Percentiles rank a stretch among this genome's conserved stretches.
Evolutionary conservation across 1,140 invertebrate species (phyloP).

Genomic region (Bradynema listronoti): DNA sequence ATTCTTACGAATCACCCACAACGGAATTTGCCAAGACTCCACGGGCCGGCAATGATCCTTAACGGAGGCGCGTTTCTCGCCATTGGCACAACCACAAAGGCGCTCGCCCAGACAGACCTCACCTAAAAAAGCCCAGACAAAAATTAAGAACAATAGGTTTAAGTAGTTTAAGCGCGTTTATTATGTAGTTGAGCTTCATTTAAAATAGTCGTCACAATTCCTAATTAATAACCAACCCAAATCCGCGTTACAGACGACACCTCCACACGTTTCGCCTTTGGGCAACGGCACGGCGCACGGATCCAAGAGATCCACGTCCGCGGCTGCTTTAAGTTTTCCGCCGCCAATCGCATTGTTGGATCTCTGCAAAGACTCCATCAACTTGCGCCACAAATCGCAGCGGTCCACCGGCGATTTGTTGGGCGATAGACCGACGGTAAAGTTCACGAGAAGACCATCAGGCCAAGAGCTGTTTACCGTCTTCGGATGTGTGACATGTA

Average conservation of each 20-base stretch:
- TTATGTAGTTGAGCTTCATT: neutral
- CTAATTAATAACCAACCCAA: constrained; percentile 49
- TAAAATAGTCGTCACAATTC: constrained; percentile 10
- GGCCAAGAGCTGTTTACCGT: constrained; percentile 54
- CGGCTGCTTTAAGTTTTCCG: constrained; percentile 46
- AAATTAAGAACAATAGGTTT: no score
- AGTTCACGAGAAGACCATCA: constrained; percentile 54
- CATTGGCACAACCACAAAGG: constrained; percentile 52
- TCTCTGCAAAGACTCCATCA: constrained; percentile 44
- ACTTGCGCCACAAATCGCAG: constrained; percentile 55
- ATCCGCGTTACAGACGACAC: constrained; percentile 41
- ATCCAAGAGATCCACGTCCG: constrained; percentile 50
- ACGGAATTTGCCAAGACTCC: constrained; percentile 49
- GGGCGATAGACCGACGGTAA: constrained; percentile 43
- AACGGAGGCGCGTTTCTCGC: constrained; percentile 42
- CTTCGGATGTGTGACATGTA: constrained; percentile 56
- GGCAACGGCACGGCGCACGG: constrained; percentile 44
- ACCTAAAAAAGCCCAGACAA: constrained; percentile 5
- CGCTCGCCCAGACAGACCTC: constrained; percentile 52
- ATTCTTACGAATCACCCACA: constrained; percentile 48
- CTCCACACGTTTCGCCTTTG: constrained; percentile 47
- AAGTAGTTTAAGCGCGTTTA: no score
- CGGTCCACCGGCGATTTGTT: constrained; percentile 40
- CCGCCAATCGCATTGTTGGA: constrained; percentile 50
- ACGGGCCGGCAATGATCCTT: constrained; percentile 48